Evolutionary conservation across 2,888 invertebrate species (phyloP).

Genomic region (Lepidocyrtoides sp.): DNA sequence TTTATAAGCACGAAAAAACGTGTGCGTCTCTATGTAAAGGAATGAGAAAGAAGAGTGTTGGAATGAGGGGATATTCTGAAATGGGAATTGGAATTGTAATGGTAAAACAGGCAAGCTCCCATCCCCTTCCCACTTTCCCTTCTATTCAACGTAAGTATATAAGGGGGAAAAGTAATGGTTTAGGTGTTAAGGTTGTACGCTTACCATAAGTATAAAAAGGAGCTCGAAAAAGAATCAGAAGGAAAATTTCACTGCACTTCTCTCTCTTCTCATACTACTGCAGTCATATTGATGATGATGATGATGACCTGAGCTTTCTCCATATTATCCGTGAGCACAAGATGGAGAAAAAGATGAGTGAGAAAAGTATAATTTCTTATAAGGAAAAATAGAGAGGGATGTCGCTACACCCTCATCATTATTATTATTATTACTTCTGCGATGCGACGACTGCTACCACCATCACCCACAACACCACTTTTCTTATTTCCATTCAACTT

Average conservation of each 20-base stretch:
- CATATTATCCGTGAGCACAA: not conserved
- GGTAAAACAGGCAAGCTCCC: conserved; percentile 48
- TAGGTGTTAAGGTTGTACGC: conserved; percentile 48
- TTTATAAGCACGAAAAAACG: conserved; percentile 22
- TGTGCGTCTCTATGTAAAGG: conserved; percentile 36
- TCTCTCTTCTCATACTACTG: not conserved
- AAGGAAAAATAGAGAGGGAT: conserved; percentile 56
- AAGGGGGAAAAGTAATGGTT: conserved; percentile 69
- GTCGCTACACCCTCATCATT: conserved; percentile 68
- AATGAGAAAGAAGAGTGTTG: conserved; percentile 66
- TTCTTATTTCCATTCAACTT: conserved; percentile 36
- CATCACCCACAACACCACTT: not conserved
- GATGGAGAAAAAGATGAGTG: conserved; percentile 47
- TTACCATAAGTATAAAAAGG: not conserved
- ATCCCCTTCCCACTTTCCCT: conserved; percentile 51
- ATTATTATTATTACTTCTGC: conserved; percentile 57
- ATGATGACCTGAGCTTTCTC: conserved; percentile 73
- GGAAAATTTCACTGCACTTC: conserved; percentile 5
- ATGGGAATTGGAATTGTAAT: conserved; percentile 75
- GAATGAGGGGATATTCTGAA: conserved; percentile 72
- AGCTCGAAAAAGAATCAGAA: not conserved
- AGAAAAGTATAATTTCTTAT: conserved; percentile 73
- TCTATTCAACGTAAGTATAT: not conserved
- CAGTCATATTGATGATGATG: conserved; percentile 17
- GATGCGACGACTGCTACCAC: conserved; percentile 36